Evolutionary conservation across 1,140 invertebrate genomes (phyloP).

Genomic region (Drosophila guanche): DNA sequence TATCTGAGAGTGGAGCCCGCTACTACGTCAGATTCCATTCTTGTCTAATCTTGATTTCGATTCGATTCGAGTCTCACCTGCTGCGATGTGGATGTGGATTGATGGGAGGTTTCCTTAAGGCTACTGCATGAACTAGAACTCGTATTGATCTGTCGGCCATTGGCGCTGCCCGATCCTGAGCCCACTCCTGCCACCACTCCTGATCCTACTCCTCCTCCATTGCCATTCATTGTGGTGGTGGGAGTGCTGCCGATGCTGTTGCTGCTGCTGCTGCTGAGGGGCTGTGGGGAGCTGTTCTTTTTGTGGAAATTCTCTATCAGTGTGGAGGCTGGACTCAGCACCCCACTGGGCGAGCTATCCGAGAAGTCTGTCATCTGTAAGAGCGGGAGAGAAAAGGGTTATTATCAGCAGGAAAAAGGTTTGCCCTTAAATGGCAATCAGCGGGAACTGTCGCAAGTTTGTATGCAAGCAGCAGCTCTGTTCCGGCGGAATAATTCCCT

Average conservation of each 20-base stretch:
- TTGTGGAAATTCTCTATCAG: slow-evolving; percentile 83
- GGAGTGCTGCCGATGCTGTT: slow-evolving; percentile 14
- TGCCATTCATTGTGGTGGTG: slow-evolving; percentile 48
- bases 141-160: slow-evolving; percentile 77
- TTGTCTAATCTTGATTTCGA: slow-evolving; percentile 24
- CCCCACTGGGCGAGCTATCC: slow-evolving; percentile 76
- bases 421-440: slow-evolving; percentile 33
- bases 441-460: neutral
- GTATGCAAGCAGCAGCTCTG: neutral
- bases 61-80: slow-evolving; percentile 61
- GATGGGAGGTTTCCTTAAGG: slow-evolving; percentile 83
- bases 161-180: slow-evolving; percentile 30
- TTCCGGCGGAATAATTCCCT: neutral
- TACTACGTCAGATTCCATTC: slow-evolving; percentile 45
- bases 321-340: slow-evolving; percentile 74
- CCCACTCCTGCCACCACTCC: slow-evolving; percentile 26
- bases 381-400: slow-evolving; percentile 2
- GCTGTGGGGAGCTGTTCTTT: slow-evolving; percentile 60
- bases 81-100: slow-evolving; percentile 82
- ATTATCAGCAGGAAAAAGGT: slow-evolving; percentile 25
- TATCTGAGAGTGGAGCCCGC: slow-evolving; percentile 21
- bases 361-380: slow-evolving; percentile 83
- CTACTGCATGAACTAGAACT: slow-evolving; percentile 82
- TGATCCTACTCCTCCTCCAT: slow-evolving; percentile 6
- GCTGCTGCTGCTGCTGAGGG: slow-evolving; percentile 10